Percentiles rank a stretch among this genome's conserved stretches.
Evolutionary conservation across 2,113 vertebrate species (phyloP).

Genomic region (Passer montanus): DNA sequence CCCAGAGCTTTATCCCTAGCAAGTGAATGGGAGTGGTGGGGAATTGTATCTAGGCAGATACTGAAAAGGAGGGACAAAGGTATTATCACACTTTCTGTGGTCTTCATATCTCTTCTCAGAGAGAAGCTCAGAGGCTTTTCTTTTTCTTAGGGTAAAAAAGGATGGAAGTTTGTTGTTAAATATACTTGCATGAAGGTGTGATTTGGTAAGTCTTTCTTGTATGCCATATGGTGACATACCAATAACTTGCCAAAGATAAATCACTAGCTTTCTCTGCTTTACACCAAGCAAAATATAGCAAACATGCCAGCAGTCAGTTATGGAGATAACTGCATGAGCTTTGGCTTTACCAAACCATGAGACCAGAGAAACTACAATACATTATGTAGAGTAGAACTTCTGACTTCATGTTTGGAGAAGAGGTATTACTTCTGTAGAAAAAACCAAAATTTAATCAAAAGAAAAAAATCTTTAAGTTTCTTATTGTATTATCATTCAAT

Average conservation of each 20-base stretch:
- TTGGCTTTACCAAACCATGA: neutral
- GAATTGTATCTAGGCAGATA: neutral
- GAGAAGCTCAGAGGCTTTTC: neutral
- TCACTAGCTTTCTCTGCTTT: neutral
- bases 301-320: neutral
- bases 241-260: neutral
- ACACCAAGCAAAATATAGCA: neutral
- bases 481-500: neutral
- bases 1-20: neutral
- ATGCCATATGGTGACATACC: neutral
- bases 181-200: neutral
- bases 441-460: neutral
- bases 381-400: neutral
- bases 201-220: neutral
- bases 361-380: neutral
- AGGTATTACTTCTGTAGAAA: neutral
- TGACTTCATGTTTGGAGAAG: neutral
- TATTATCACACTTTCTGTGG: neutral
- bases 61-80: neutral
- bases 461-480: neutral
- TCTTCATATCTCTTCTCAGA: neutral
- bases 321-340: neutral
- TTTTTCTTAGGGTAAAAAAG: neutral
- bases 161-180: neutral
- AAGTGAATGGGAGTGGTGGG: neutral